Base-by-base conservation (phyloP, 2,888 invertebrate species). In the Synanthedon tipuliformis region DNA sequence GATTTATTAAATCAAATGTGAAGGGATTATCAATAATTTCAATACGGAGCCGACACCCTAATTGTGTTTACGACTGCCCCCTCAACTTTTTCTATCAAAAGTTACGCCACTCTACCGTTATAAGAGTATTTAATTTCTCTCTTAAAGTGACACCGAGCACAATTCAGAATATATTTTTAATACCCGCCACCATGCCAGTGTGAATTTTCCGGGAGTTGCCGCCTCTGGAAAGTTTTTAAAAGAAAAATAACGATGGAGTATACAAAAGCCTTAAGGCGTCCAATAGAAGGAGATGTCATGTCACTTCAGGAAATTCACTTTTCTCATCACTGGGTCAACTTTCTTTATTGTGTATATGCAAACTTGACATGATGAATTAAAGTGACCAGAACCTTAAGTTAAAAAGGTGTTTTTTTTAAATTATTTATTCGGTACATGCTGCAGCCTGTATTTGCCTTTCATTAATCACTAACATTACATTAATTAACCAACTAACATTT, bases 21-120 rank as follows among this genome's bases (percentile, higher is more conserved):
- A 34, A 34, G 34, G 34, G 34, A 3, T 1, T 34, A 34, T 34
- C 34, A 34, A 34, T 34, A 3, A 34, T 34, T 34, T 34, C 10
- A 34, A 34, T 8, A 34, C 3, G 34, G 34, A 34, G 34, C 2
- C 45, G 15, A 58, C 58, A 60, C 61, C 72, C 70, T 83, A 81
- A 83, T 82, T 79, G 75, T 81, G 78, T 83, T 84, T 81, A 82
- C 77, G 80, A 75, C 66, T 67, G 64, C 62, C 62, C 63, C 61
- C 54, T 23, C 62, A 85, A 84, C 83, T 84, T 85, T 84, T 85
- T 83, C 82, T 80, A 83, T 82, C 81, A 76, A 81, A 80, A 81
- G 75, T 82, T 83, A 65, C 66, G 65, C 60, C 62, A 65, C 68
- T 70, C 66, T 66, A 67, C 63, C 61, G 68, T 70, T 74, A 73